Evolutionary conservation across 2,888 invertebrate species (phyloP).

Genomic region (Ophion slaviceki): DNA sequence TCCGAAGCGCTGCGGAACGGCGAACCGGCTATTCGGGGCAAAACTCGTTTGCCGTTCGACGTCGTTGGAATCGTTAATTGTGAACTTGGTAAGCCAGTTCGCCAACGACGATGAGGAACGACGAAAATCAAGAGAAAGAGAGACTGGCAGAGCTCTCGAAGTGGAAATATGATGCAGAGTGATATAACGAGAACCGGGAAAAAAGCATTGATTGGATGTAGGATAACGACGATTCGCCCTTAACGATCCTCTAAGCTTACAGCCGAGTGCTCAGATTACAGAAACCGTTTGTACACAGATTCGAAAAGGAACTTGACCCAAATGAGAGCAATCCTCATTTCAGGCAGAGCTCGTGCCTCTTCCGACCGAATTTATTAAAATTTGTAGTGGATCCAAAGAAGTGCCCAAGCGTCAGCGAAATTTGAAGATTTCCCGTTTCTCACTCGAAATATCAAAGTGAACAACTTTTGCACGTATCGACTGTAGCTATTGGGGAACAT

Average conservation of each 20-base stretch:
- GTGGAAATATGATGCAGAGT: conserved; percentile 24
- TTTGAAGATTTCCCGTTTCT: neutral
- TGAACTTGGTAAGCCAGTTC: conserved; percentile 36
- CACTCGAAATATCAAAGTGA: neutral
- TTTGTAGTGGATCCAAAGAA: neutral
- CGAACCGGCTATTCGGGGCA: conserved; percentile 67
- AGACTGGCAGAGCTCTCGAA: neutral
- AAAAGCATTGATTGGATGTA: neutral
- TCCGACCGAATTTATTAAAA: neutral
- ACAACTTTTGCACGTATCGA: neutral
- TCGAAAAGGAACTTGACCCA: conserved; percentile 2
- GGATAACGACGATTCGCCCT: conserved; percentile 17
- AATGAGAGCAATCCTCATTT: neutral
- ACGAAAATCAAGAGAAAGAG: conserved; percentile 8
- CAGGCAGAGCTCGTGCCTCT: neutral
- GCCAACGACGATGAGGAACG: conserved; percentile 33
- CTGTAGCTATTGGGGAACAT: neutral
- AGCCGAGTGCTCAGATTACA: neutral
- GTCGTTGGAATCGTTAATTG: conserved; percentile 62
- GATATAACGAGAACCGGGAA: conserved; percentile 8
- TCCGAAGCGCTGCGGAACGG: conserved; percentile 65
- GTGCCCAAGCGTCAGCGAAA: neutral
- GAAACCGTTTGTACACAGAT: neutral
- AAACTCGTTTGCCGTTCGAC: conserved; percentile 67
- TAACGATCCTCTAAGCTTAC: conserved; percentile 2